A percentile compares a stretch with the other conserved stretches of the same genome.
Conservation (phyloP, 2,888 invertebrate genomes). For the Nemapogon koenigi region DNA sequence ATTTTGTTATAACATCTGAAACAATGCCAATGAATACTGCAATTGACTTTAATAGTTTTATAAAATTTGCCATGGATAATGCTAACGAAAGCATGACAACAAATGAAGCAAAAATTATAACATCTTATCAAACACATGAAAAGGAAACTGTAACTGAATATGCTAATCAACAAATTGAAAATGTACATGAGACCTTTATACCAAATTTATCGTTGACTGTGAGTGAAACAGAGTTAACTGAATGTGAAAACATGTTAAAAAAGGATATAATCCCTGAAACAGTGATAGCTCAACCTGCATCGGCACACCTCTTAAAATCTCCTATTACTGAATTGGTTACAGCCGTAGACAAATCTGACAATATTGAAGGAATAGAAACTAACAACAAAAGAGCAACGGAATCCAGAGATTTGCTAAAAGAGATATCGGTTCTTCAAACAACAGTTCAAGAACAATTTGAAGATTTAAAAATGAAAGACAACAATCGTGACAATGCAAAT, state of each 20-base stretch:
- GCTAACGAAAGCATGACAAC: constrained; percentile 60
- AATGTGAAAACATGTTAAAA: constrained; percentile 68
- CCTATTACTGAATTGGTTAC: constrained; percentile 48
- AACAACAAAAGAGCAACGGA: constrained; percentile 30
- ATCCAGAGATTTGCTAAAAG: constrained; percentile 40
- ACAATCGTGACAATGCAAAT: constrained; percentile 56
- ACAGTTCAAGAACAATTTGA: constrained; percentile 57
- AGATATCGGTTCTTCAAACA: constrained; percentile 41
- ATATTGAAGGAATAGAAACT: constrained; percentile 23
- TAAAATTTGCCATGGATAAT: constrained; percentile 43
- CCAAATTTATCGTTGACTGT: constrained; percentile 69
- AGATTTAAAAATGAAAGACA: constrained; percentile 59
- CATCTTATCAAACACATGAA: constrained; percentile 68
- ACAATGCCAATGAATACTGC: constrained; percentile 42
- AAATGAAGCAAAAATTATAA: constrained; percentile 69
- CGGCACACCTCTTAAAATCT: constrained; percentile 45
- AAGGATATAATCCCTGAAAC: constrained; percentile 28
- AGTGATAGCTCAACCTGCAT: constrained; percentile 26
- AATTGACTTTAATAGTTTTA: constrained; percentile 54
- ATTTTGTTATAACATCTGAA: constrained; percentile 68
- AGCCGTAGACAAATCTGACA: constrained; percentile 40
- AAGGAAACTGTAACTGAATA: constrained; percentile 58
- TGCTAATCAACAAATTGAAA: constrained; percentile 28
- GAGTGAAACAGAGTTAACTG: constrained; percentile 67
- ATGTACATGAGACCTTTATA: constrained; percentile 52